Percentiles rank a stretch among this genome's conserved stretches.
These are phyloP conservation scores for Xiphophorus hellerii DNA, from an alignment of 2,113 vertebrate genomes.

Conservation along the genomic window DNA sequence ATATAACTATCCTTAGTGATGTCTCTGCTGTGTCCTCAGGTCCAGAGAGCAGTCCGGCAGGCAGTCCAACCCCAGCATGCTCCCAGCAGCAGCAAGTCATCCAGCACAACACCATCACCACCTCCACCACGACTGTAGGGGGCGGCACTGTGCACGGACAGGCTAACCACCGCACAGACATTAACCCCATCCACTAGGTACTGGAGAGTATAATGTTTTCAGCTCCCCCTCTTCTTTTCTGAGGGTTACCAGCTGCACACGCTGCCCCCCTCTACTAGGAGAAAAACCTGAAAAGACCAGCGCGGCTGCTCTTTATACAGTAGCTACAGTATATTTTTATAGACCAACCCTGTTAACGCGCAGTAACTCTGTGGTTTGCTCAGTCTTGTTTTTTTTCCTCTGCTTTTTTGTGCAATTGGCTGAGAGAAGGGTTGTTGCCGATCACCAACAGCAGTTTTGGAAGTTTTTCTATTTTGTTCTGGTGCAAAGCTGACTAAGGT, in stretches of 20 bases:
- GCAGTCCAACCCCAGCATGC: constrained; percentile 89
- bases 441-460: constrained; percentile 84
- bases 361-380: constrained; percentile 42
- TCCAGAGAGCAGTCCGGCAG: constrained; percentile 95
- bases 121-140: constrained; percentile 92
- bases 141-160: constrained; percentile 90
- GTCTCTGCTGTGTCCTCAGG: constrained; percentile 80
- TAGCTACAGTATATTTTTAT: constrained; percentile 87
- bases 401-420: constrained; percentile 74
- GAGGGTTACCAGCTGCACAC: constrained; percentile 54
- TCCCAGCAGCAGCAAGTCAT: constrained; percentile 99
- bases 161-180: constrained; percentile 96
- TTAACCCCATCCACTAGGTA: constrained; percentile 96
- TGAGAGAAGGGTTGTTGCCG: constrained; percentile 84
- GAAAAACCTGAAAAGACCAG: constrained; percentile 82
- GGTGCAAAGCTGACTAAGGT: constrained; percentile 80
- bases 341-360: constrained; percentile 75
- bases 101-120: constrained; percentile 99
- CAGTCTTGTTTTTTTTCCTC: constrained; percentile 27
- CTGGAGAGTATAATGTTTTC: constrained; percentile 39
- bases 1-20: constrained; percentile 16
- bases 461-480: constrained; percentile 80
- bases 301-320: constrained; percentile 86
- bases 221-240: constrained; percentile 40
- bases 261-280: constrained; percentile 44